Conservation (phyloP, 2,888 invertebrate genomes). For the Watsonalla cultraria region DNA sequence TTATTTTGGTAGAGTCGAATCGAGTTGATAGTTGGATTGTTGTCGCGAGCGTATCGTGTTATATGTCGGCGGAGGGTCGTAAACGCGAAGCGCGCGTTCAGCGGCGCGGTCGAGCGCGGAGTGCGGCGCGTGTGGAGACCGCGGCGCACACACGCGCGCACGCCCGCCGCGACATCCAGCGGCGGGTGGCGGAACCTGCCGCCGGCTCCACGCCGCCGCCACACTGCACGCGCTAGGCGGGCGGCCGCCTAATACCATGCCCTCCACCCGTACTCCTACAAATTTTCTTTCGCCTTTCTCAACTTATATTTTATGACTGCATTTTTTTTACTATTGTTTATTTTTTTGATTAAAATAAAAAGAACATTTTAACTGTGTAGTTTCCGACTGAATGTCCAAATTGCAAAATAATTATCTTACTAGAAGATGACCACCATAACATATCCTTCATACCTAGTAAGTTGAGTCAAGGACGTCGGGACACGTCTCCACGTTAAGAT, state of each 20-base stretch:
- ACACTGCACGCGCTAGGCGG: conserved; percentile 38
- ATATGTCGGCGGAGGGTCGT: conserved; percentile 35
- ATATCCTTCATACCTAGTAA: not conserved
- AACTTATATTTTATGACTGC: conserved; percentile 4
- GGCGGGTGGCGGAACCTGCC: conserved; percentile 58
- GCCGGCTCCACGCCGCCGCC: conserved; percentile 21
- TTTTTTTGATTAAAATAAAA: no score
- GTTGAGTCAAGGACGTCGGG: conserved; percentile 9
- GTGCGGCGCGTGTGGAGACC: conserved; percentile 63
- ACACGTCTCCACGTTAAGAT: not conserved
- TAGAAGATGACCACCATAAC: no score
- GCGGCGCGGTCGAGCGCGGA: conserved; percentile 76
- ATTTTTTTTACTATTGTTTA: no score
- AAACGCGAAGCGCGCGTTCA: conserved; percentile 66
- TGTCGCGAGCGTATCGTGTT: conserved; percentile 62
- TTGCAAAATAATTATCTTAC: no score
- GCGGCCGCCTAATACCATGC: conserved; percentile 37
- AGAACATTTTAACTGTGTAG: no score
- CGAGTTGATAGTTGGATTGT: conserved; percentile 41
- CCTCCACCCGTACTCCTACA: conserved; percentile 2
- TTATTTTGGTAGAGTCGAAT: conserved; percentile 42
- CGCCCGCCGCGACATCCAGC: conserved; percentile 50
- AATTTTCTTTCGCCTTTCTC: conserved; percentile 1
- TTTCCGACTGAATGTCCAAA: no score
- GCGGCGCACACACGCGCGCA: conserved; percentile 68